These are phyloP conservation scores for Dysidea cf. avara DNA, from an alignment of 37 sponge, comb jelly and placozoan species.

Conservation along the genomic window DNA sequence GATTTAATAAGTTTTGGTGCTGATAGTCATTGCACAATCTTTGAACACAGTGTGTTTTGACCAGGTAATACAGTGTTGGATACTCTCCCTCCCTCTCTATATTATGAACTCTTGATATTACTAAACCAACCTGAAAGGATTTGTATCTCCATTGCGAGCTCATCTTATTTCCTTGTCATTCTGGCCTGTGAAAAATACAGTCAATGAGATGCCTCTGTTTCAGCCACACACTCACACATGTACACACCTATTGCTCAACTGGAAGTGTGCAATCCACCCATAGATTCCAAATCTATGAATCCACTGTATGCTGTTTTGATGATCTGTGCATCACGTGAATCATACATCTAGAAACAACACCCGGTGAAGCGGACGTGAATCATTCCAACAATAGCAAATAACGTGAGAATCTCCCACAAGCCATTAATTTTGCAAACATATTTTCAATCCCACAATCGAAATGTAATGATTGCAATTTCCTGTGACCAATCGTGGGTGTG, in stretches of 20 bases:
- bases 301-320: conserved; percentile 34
- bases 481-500: no score
- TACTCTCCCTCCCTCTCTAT: no score
- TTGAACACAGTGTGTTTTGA: no score
- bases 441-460: no score
- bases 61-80: no score
- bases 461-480: no score
- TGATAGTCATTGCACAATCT: no score
- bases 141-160: conserved; percentile 81
- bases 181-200: conserved; percentile 43
- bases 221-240: conserved; percentile 61
- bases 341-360: conserved; percentile 13
- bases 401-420: no score
- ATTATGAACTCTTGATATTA: not conserved
- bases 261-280: conserved; percentile 23
- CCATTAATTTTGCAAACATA: no score
- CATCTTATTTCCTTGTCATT: conserved; percentile 73
- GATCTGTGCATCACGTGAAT: conserved; percentile 23
- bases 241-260: conserved; percentile 29
- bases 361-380: no score
- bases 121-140: conserved; percentile 63
- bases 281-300: conserved; percentile 39
- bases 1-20: no score
- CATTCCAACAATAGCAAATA: no score
- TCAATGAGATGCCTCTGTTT: not conserved